Base-by-base conservation (phyloP, 30 jellyfish, hydroid and myxozoan genomes). In the Sanderia malayensis region DNA sequence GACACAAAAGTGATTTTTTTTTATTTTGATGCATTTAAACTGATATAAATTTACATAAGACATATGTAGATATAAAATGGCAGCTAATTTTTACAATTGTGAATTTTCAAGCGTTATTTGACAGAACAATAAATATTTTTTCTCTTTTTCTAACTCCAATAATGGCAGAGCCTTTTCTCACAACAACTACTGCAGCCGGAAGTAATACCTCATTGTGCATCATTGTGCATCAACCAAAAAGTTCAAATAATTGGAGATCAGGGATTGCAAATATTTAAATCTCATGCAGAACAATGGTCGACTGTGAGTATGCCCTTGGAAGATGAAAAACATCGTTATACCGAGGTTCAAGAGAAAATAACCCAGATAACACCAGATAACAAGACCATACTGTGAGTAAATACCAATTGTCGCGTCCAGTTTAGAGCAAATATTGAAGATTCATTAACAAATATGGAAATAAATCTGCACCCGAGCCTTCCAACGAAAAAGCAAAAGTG, bases 221-320 rank as follows among this genome's bases (percentile, higher is more conserved):
- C 22, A 61, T 61, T 61, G 8, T 11, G 46, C 11, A 17, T 17
- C 13, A 61, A 61, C 29, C 34, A 27, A 22, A 61, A 61, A 28
- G 49, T 28, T 20, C 73, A 61, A 61, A 61, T 11, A 61, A 61
- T 61, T 7, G 73, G 73, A 15, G 73, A 61, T 21, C 22, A 61
- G 47, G 73, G 73, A 28, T 61, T 61, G 29, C 34, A 61, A 20
- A 21, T 52, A 11, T 61, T 61, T 49, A 18, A 61, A 61, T 21
- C 73, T 61, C 73, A 17, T 61, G 73, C 73, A 9, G 49, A 61
- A 27, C 73, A 61, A 61, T 61, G 73, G 73, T 61, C 46, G 73
- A 19, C 73, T 11, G 46, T 61, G 20, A 27, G 26, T 28, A 61
- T 61, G 8, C 73, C 73, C 34, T 61, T 61, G 73, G 53, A 61